Base-by-base conservation (phyloP, 1,140 invertebrate species). In the Caenorhabditis tropicalis region DNA sequence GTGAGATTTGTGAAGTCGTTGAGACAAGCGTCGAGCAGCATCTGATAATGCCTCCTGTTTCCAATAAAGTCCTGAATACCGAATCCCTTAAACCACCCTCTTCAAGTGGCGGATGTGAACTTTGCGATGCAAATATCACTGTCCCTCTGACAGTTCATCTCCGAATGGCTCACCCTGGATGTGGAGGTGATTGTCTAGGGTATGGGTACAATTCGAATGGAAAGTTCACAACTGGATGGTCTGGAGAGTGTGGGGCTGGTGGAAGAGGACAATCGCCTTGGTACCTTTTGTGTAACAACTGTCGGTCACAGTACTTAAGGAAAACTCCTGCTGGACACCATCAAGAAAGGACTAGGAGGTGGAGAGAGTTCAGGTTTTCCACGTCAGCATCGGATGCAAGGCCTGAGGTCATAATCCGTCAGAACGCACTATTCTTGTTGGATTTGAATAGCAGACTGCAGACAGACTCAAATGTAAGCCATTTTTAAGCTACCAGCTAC, bases 371-470 rank as follows among this genome's bases (percentile, higher is more conserved):
- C 87, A 29, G 91, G 83, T 79, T 91, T 53, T 90, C 90, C 2
- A 91, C 91, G 19, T 83, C 93, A 19, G 87, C 89, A 19, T 88
- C 88, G 70, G 86, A 89, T 16, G 87, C 91, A 85, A 94, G 95
- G 58, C 94, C 94, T 7, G 95, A 96, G 89, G 90, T 94, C 19
- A 93, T 95, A 0, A 95, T 98, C 93, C 95, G 95, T 86, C 95
- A 96, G 89, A 99, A 99, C 92, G 96, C 97, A 0, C 94, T 96
- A 92, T 99, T 98, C 91, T 92, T 98, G 15, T 92, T 99, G 79
- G 96, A 98, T 89, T 91, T 99, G 60, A 94, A 95, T 1, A 94
- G 95, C 87, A 94, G 95, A 0, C 94, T 93, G 1, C 93, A 90
- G 58, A 92, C 90, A 10, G 88, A 60, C 79, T 92, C 12, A 85